Evolutionary conservation across 2,797 vertebrate species (phyloP).

Genomic region (Channallabes apus): DNA sequence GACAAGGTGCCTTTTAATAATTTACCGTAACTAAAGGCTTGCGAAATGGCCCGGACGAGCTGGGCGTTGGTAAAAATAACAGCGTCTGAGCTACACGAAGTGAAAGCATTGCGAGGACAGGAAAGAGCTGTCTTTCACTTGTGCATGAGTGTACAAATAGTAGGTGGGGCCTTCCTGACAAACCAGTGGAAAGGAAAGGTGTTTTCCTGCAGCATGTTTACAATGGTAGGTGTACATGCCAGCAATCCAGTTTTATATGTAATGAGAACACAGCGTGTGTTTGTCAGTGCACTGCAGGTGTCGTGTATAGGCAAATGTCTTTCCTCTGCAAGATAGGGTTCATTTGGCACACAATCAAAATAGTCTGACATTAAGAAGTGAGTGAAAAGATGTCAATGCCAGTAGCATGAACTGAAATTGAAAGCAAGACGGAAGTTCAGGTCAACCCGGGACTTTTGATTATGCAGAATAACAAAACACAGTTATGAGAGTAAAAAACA

Average conservation of each 20-base stretch:
- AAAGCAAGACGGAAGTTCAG: not conserved
- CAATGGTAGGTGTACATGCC: not conserved
- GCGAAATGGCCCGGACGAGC: not conserved
- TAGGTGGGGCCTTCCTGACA: slow-evolving; percentile 38
- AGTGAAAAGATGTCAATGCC: not conserved
- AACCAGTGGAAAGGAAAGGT: slow-evolving; percentile 2
- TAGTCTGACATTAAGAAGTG: not conserved
- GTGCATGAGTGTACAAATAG: slow-evolving; percentile 21
- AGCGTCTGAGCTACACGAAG: slow-evolving; percentile 8
- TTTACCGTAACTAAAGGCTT: slow-evolving; percentile 12
- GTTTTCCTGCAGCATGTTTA: not conserved
- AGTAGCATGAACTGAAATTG: not conserved
- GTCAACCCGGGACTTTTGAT: too few relatives aligned
- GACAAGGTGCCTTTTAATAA: slow-evolving; percentile 37
- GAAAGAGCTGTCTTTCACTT: slow-evolving; percentile 33
- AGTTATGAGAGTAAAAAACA: too few relatives aligned
- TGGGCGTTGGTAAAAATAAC: slow-evolving; percentile 36
- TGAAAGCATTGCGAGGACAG: slow-evolving; percentile 34
- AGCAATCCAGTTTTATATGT: slow-evolving; percentile 3
- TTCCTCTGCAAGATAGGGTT: slow-evolving; percentile 20
- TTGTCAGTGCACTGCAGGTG: slow-evolving; percentile 33
- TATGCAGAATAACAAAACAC: too few relatives aligned
- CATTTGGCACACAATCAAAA: not conserved
- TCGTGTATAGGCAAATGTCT: slow-evolving; percentile 2
- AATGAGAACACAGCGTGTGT: slow-evolving; percentile 24